Percentiles rank a stretch among this genome's conserved stretches.
phyloP scores from a whole-genome alignment of 2,888 invertebrate genomes.

The Antheraea assamensis region DNA sequence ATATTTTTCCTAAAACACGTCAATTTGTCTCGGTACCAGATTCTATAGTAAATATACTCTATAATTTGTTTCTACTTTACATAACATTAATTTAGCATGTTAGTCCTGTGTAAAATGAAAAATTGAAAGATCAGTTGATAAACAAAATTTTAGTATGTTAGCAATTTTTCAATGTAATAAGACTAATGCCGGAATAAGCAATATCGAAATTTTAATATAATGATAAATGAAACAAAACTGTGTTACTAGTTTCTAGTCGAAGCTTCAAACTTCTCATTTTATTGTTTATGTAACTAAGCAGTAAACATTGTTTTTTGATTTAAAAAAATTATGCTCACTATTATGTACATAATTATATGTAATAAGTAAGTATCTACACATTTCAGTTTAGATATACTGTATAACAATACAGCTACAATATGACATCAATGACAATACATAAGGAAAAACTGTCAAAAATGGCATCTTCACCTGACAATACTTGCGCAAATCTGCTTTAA shows the following conservation, averaged over 20 bases:
- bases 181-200: neutral
- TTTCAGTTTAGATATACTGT: neutral
- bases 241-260: constrained; percentile 68
- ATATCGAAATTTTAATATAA: constrained; percentile 9
- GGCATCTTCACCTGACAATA: constrained; percentile 22
- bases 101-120: neutral
- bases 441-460: neutral
- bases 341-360: constrained; percentile 47
- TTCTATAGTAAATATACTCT: neutral
- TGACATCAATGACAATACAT: constrained; percentile 8
- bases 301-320: constrained; percentile 68
- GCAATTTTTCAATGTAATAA: neutral
- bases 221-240: constrained; percentile 53
- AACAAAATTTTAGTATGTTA: neutral
- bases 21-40: no score
- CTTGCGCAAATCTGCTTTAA: constrained; percentile 34
- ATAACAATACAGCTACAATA: neutral
- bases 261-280: constrained; percentile 54
- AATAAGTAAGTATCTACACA: constrained; percentile 35
- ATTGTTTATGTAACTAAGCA: constrained; percentile 53
- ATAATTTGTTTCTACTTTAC: neutral
- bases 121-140: neutral
- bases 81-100: neutral
- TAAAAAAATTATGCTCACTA: constrained; percentile 60
- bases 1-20: no score